Evolutionary conservation across 2,888 invertebrate species (phyloP), one percentile per base, ranked within the genome.

Genomic region (Leptinotarsa peninsularis): DNA sequence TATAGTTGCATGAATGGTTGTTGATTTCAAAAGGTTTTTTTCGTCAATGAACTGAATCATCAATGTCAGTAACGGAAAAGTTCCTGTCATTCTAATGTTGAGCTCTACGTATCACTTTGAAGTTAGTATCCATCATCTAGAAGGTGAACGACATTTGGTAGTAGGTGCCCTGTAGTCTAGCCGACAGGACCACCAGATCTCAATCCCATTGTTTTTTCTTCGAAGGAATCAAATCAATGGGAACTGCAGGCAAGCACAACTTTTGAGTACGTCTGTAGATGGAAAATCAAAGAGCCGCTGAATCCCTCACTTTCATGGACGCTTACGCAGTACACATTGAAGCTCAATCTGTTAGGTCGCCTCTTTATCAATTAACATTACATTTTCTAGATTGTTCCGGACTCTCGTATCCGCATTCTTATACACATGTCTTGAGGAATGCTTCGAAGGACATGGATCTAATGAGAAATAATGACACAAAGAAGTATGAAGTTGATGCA

Each of bases 371-470:
- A 54, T 52, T 13, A 58, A 21, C 43, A n/a, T 56, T 54, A 66
- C 5, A 67, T 73, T 66, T 56, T 67, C 58, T 63, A 33, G n/a
- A 23, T 18, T 67, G 43, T 15, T 43, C 7, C 10, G 10, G 43
- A n/a, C 10, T 71, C 67, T 74, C 23, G 58, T 58, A 63, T 75
- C 75, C 68, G 75, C 75, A 68, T 75, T 67, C 71, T 68, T 49
- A 52, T 60, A 18, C 33, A 54, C 52, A 56, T 43, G 43, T 52
- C 27, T 54, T 67, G 15, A 50, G 70, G 63, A 63, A 43, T 63
- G 63, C n/a, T 1, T 7, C 7, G 27, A 17, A 63, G 17, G 10
- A 58, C n/a, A 21, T 21, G 14, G 14, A 23, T 58, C 54, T 18
- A 10, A 54, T 54, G 10, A 43, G 43, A 43, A 43, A 43, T 43